Percentiles rank a stretch among this genome's conserved stretches.
These are phyloP conservation scores for Hemistola chrysoprasaria DNA, from an alignment of 2,888 invertebrate species.

Conservation along the genomic window DNA sequence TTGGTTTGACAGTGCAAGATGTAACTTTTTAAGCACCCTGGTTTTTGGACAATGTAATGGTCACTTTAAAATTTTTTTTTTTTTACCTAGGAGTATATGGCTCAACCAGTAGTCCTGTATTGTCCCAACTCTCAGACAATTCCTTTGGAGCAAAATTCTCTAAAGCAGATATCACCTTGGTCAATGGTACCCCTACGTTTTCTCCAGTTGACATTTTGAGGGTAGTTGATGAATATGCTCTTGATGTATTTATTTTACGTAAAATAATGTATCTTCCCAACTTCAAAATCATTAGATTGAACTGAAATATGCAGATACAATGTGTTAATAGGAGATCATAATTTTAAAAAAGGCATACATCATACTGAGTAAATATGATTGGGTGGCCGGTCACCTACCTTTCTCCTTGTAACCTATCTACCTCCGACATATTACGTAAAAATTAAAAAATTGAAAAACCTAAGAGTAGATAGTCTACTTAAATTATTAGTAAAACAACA, in stretches of 20 bases:
- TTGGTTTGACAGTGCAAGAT: no score
- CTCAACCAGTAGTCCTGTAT: slow-evolving; percentile 95
- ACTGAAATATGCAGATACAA: slow-evolving; percentile 38
- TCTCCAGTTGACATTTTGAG: slow-evolving; percentile 57
- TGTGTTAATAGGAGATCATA: neutral
- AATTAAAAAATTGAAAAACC: no score
- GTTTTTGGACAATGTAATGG: slow-evolving; percentile 4
- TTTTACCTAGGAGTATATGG: slow-evolving; percentile 83
- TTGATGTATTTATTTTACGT: slow-evolving; percentile 35
- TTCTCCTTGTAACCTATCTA: no score
- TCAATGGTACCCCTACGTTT: slow-evolving; percentile 67
- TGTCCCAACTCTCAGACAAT: slow-evolving; percentile 95
- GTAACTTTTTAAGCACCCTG: no score
- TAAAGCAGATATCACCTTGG: slow-evolving; percentile 80
- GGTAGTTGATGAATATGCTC: slow-evolving; percentile 37
- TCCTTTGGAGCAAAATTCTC: slow-evolving; percentile 86
- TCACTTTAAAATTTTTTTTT: neutral
- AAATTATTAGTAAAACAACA: slow-evolving; percentile 7
- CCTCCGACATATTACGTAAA: no score
- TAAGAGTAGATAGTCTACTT: no score
- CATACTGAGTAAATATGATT: no score
- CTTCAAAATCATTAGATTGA: slow-evolving; percentile 59
- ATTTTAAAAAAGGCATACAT: neutral
- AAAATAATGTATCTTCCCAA: slow-evolving; percentile 43
- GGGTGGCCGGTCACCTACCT: no score